phyloP scores from a whole-genome alignment of 1,140 invertebrate species.

The Ceratina calcarata region DNA sequence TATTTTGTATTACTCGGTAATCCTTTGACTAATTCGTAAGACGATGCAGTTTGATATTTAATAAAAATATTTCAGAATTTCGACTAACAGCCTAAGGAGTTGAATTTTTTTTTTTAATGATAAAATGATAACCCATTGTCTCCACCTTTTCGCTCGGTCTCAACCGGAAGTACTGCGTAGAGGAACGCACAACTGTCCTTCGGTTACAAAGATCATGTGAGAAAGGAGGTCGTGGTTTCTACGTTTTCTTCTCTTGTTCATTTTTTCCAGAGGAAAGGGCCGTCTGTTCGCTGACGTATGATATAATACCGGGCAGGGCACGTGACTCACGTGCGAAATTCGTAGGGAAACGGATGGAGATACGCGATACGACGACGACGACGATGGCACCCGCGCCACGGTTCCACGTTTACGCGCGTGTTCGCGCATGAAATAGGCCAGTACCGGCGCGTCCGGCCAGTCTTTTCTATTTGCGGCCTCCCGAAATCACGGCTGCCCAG shows the following conservation, averaged over 20 bases:
- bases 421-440: slow-evolving; percentile 68
- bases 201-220: too few relatives aligned
- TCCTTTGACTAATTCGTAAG: too few relatives aligned
- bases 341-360: slow-evolving; percentile 63
- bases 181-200: too few relatives aligned
- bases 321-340: slow-evolving; percentile 75
- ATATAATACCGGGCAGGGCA: slow-evolving; percentile 68
- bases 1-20: too few relatives aligned
- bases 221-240: too few relatives aligned
- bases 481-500: slow-evolving; percentile 30
- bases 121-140: too few relatives aligned
- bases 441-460: slow-evolving; percentile 51
- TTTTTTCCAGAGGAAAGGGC: neutral
- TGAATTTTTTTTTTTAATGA: too few relatives aligned
- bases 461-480: slow-evolving; percentile 51
- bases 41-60: too few relatives aligned
- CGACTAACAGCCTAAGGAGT: too few relatives aligned
- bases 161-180: too few relatives aligned
- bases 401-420: slow-evolving; percentile 67
- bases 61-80: too few relatives aligned
- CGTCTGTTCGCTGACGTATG: slow-evolving; percentile 55
- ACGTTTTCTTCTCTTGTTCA: neutral
- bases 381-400: slow-evolving; percentile 45
- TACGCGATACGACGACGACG: slow-evolving; percentile 39
- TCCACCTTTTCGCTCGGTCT: too few relatives aligned